Conservation (phyloP, 64 coral and sea anemone species). For the Cladopsammia gracilis region DNA sequence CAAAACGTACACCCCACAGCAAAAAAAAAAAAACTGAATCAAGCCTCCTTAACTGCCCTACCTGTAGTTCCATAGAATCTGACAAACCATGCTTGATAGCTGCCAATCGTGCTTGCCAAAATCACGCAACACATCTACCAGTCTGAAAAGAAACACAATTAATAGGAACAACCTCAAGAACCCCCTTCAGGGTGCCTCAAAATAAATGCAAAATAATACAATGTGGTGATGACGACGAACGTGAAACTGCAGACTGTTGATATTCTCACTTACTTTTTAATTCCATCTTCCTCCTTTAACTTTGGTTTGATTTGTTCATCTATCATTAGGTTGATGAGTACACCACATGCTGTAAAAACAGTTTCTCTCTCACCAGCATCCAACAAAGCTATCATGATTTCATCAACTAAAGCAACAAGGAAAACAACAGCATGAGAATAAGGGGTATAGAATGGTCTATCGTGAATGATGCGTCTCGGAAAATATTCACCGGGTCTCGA, state of each 20-base stretch:
- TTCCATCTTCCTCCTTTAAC: slow-evolving; percentile 89
- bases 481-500: too few relatives aligned
- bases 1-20: too few relatives aligned
- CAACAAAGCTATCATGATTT: slow-evolving; percentile 95
- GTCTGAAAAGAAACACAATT: slow-evolving; percentile 48
- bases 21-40: too few relatives aligned
- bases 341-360: slow-evolving; percentile 94
- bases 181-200: too few relatives aligned
- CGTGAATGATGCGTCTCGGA: too few relatives aligned
- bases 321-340: slow-evolving; percentile 97
- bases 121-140: slow-evolving; percentile 95
- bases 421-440: background rate
- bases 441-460: too few relatives aligned
- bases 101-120: slow-evolving; percentile 99
- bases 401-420: slow-evolving; percentile 69
- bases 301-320: slow-evolving; percentile 84
- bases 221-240: background rate
- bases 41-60: slow-evolving; percentile 4
- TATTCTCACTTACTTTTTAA: slow-evolving; percentile 84
- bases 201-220: background rate
- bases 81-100: slow-evolving; percentile 97
- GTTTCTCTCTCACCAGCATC: slow-evolving; percentile 96
- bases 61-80: slow-evolving; percentile 99
- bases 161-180: background rate
- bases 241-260: background rate